Evolutionary conservation across 1,140 invertebrate genomes (phyloP).

Genomic region (Diorhabda sublineata): DNA sequence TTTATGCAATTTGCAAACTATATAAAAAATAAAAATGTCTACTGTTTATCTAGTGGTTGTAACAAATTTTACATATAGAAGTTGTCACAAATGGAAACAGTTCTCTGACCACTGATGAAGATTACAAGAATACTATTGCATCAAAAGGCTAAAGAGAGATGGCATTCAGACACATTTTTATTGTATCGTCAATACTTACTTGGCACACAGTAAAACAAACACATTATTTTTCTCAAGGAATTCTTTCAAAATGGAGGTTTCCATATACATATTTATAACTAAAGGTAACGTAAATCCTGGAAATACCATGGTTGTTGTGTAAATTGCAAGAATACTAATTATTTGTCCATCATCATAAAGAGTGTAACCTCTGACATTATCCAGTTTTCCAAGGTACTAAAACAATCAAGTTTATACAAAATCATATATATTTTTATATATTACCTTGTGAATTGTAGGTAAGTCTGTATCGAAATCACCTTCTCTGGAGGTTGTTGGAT

Average conservation of each 20-base stretch:
- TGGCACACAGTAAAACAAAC: slow-evolving; percentile 40
- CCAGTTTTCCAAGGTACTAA: slow-evolving; percentile 45
- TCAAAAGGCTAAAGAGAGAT: too few species aligned
- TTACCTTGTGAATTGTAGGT: slow-evolving; percentile 43
- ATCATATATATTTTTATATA: too few species aligned
- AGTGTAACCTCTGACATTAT: slow-evolving; percentile 42
- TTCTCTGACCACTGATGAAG: too few species aligned
- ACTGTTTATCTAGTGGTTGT: too few species aligned
- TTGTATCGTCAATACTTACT: slow-evolving; percentile 34
- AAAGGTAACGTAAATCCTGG: slow-evolving; percentile 46
- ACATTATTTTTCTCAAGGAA: slow-evolving; percentile 36
- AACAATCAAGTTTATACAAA: background rate
- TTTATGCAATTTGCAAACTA: too few species aligned
- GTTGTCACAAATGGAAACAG: too few species aligned
- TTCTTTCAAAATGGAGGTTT: slow-evolving; percentile 35
- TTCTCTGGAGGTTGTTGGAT: slow-evolving; percentile 13
- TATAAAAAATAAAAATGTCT: too few species aligned
- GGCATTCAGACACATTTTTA: background rate
- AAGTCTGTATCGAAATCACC: slow-evolving; percentile 36
- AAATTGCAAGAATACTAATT: slow-evolving; percentile 37
- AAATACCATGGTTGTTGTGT: slow-evolving; percentile 44
- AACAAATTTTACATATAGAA: too few species aligned
- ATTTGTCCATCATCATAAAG: slow-evolving; percentile 43
- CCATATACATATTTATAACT: slow-evolving; percentile 34
- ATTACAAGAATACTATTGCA: too few species aligned